Evolutionary conservation across 2,113 vertebrate species (phyloP), one percentile per base, ranked within the genome.

Genomic region (Tenebrosternarchus preto): DNA sequence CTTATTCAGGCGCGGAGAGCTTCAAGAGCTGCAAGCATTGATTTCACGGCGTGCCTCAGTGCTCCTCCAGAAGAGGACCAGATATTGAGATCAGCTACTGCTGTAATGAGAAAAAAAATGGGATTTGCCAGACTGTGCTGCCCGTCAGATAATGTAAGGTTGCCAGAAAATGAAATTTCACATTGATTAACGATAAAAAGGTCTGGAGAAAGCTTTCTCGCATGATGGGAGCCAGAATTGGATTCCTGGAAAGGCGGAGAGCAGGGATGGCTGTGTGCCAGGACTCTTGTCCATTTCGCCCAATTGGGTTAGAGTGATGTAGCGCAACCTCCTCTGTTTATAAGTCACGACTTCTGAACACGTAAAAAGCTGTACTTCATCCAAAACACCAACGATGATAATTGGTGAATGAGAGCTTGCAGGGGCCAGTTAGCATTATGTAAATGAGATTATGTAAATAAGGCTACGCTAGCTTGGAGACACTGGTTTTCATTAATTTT

Each of bases 111-210:
- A 25, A 64, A 3, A 15, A 22, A 24, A 71, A 46, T 59, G 17
- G 75, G 11, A 22, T 22, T 39, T 19, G 31, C 9, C 2, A 36
- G 6, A 36, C 56, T 63, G 31, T 15, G 33, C 53, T 70, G 0
- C 56, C 57, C 5, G 16, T 5, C 46, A 22, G 39, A 76, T 50
- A 27, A 71, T 20, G n/a, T 4, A 5, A n/a, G 59, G 24, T 2
- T 16, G 57, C 61, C 22, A 56, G 27, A 71, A 55, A 64, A 72
- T 72, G 39, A 71, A 53, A 71, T 70, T 76, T 66, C 15, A 25
- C 61, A 81, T 81, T 76, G 80, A 81, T 81, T 63, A 76, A 71
- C 17, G 39, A 27, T 81, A 70, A 81, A 63, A 55, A 46, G 78
- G 43, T 79, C 78, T 31, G 55, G 16, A 69, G 59, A 55, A 82